Conservation (phyloP, 1,140 invertebrate species). For the Drepana arcuata region DNA sequence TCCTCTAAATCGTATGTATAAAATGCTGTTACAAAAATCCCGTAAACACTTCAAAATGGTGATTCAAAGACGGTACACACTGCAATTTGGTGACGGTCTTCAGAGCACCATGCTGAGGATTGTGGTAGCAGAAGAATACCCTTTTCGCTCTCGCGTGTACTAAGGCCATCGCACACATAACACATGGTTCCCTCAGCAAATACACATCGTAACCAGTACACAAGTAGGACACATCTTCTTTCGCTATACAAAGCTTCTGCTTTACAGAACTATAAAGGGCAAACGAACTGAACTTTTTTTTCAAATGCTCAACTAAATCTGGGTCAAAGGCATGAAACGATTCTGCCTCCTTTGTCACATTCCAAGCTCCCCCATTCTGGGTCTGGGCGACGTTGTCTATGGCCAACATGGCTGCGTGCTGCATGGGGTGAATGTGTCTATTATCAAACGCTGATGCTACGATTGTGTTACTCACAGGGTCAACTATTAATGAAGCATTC, state of each 20-base stretch:
- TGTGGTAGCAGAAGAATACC: conserved; percentile 83
- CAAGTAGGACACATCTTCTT: too few relatives aligned
- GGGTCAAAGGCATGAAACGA: conserved; percentile 19
- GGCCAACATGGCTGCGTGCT: conserved; percentile 89
- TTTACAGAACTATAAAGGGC: too few relatives aligned
- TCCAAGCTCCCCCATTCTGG: conserved; percentile 87
- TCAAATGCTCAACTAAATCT: conserved; percentile 30
- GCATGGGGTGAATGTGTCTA: conserved; percentile 78
- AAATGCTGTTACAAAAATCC: conserved; percentile 47
- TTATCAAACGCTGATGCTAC: conserved; percentile 78
- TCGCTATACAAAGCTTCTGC: too few relatives aligned
- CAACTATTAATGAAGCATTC: conserved; percentile 77
- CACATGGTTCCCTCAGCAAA: conserved; percentile 88
- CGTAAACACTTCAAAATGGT: conserved; percentile 88
- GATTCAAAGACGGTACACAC: conserved; percentile 85
- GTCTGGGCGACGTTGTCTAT: conserved; percentile 87
- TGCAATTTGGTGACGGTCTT: conserved; percentile 83
- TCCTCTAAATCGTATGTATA: too few relatives aligned
- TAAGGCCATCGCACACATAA: conserved; percentile 95
- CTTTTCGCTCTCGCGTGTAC: conserved; percentile 88
- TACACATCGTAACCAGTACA: conserved; percentile 94
- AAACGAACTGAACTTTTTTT: too few relatives aligned
- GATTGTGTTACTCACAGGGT: conserved; percentile 75
- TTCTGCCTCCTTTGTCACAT: conserved; percentile 8
- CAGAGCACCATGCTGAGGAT: conserved; percentile 78